Conservation (phyloP, 2,888 invertebrate genomes). For the Drosophila borealis region DNA sequence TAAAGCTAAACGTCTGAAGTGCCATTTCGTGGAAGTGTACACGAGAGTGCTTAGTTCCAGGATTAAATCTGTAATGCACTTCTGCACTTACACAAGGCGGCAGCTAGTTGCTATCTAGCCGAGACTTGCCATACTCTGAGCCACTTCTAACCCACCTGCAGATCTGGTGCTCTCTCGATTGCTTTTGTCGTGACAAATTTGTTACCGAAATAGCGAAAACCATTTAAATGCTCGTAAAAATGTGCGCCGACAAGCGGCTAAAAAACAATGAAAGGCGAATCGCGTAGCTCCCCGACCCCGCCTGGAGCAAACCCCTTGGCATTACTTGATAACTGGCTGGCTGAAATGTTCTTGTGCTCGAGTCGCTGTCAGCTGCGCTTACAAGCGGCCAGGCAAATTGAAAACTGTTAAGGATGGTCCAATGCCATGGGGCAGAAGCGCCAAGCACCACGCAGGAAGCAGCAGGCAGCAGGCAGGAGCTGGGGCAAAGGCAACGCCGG, state of each 20-base stretch:
- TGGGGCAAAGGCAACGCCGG: conserved; percentile 14
- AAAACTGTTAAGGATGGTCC: conserved; percentile 73
- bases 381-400: conserved; percentile 77
- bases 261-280: conserved; percentile 66
- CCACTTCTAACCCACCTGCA: conserved; percentile 33
- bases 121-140: conserved; percentile 20
- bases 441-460: conserved; percentile 7
- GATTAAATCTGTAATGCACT: conserved; percentile 25
- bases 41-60: neutral
- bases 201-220: conserved; percentile 64
- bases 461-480: conserved; percentile 2
- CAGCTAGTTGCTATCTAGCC: conserved; percentile 17
- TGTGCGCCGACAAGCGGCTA: conserved; percentile 69
- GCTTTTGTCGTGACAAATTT: conserved; percentile 58
- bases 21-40: neutral
- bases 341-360: conserved; percentile 43
- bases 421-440: conserved; percentile 11
- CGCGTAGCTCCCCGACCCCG: conserved; percentile 24
- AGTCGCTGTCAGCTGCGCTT: conserved; percentile 77
- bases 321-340: conserved; percentile 51
- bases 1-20: neutral
- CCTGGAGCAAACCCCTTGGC: conserved; percentile 26
- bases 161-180: conserved; percentile 4
- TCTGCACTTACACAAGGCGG: conserved; percentile 10
- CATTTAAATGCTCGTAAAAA: conserved; percentile 80